These are phyloP conservation scores for Drepana falcataria DNA, from an alignment of 2,888 invertebrate species.

Conservation along the genomic window DNA sequence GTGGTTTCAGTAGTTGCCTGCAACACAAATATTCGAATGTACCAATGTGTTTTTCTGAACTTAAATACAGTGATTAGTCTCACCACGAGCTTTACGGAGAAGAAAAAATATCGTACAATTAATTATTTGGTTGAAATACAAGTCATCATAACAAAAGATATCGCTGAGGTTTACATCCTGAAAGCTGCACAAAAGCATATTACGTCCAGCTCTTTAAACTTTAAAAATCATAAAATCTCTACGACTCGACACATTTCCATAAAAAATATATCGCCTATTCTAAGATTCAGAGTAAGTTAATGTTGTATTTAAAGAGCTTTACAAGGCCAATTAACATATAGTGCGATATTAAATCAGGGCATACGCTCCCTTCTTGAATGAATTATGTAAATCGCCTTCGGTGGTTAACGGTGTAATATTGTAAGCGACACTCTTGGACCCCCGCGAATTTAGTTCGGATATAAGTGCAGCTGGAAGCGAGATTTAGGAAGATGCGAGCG, in stretches of 20 bases:
- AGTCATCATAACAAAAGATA: no score
- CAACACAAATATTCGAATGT: no score
- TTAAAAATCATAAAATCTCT: no score
- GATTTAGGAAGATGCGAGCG: constrained; percentile 20
- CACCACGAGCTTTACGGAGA: no score
- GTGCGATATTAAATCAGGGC: constrained; percentile 47
- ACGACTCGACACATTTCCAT: background rate
- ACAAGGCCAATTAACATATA: constrained; percentile 48
- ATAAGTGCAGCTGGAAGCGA: background rate
- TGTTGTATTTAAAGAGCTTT: constrained; percentile 20
- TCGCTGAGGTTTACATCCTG: no score
- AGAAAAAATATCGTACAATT: no score
- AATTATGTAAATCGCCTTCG: constrained; percentile 73
- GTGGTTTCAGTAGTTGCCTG: no score
- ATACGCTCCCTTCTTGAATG: constrained; percentile 53
- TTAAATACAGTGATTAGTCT: no score
- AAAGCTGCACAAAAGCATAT: no score
- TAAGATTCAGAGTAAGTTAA: background rate
- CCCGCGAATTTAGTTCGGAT: constrained; percentile 20
- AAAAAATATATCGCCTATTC: background rate
- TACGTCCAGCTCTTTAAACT: no score
- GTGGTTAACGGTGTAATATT: constrained; percentile 77
- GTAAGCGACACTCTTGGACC: constrained; percentile 69
- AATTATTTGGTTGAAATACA: no score
- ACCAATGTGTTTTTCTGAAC: no score